Conservation (phyloP, 2,797 vertebrate species). For the Picus viridis region DNA sequence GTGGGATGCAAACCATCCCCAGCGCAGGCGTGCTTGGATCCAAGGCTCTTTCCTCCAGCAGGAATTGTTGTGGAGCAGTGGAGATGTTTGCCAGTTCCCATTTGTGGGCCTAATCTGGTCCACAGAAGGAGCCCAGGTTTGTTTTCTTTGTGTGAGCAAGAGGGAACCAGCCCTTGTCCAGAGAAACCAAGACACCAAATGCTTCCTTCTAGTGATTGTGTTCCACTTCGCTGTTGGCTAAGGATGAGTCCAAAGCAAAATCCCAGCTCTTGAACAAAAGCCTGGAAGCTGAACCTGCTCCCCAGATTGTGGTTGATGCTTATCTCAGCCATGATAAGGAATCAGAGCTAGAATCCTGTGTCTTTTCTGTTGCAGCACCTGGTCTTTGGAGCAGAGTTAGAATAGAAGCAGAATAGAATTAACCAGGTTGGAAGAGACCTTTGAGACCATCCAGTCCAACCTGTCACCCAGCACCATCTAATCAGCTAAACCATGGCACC, state of each 20-base stretch:
- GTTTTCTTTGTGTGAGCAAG: not conserved
- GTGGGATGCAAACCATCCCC: not conserved
- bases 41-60: not conserved
- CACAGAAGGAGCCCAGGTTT: not conserved
- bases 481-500: no score
- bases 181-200: not conserved
- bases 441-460: no score
- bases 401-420: no score
- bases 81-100: not conserved
- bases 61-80: not conserved
- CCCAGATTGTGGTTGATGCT: not conserved
- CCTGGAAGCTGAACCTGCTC: conserved; percentile 10
- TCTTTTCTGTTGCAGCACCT: not conserved
- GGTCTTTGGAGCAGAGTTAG: not conserved
- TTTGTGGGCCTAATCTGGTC: not conserved
- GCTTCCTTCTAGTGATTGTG: conserved; percentile 20
- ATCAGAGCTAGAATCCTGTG: not conserved
- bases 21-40: not conserved
- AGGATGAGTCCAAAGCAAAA: conserved; percentile 14
- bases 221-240: conserved; percentile 46
- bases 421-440: no score
- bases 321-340: not conserved
- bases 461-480: no score
- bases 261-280: conserved; percentile 4
- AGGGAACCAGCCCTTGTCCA: conserved; percentile 36